A percentile compares a stretch with the other conserved stretches of the same genome.
Evolutionary conservation across 1,140 invertebrate species (phyloP).

Genomic region (Drosophila yakuba): DNA sequence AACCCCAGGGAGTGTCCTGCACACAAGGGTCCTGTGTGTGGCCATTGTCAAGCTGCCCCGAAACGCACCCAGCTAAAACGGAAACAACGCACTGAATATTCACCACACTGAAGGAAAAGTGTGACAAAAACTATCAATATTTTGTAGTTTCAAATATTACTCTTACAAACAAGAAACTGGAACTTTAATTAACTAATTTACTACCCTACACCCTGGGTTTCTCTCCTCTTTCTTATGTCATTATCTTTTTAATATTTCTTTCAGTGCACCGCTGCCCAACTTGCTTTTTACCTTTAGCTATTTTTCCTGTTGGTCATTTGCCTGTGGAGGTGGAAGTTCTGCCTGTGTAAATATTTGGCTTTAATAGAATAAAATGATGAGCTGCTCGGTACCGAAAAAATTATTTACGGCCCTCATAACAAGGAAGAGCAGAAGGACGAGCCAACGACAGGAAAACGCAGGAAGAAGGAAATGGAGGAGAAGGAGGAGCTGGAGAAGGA

Average conservation of each 20-base stretch:
- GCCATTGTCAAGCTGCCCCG: conserved; percentile 28
- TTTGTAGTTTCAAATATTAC: too few species aligned
- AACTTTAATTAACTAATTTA: too few species aligned
- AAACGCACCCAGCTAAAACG: conserved; percentile 43
- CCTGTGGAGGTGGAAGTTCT: conserved; percentile 32
- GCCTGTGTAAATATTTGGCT: conserved; percentile 76
- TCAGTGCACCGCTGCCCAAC: conserved; percentile 7
- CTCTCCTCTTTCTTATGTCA: too few species aligned
- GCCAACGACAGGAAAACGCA: neutral
- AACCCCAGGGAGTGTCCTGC: conserved; percentile 50
- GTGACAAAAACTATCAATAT: neutral
- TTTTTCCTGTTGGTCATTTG: conserved; percentile 48
- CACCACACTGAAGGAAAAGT: conserved; percentile 17
- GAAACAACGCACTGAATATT: conserved; percentile 34
- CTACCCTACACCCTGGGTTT: too few species aligned
- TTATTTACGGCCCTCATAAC: conserved; percentile 52
- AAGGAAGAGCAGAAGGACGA: conserved; percentile 8
- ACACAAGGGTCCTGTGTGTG: conserved; percentile 24
- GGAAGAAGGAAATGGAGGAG: neutral
- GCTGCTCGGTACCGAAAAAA: conserved; percentile 50
- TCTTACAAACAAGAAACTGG: too few species aligned
- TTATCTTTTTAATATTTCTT: neutral
- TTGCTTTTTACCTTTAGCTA: conserved; percentile 22
- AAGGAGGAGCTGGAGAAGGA: neutral
- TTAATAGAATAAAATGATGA: conserved; percentile 83